A percentile compares a stretch with the other conserved stretches of the same genome.
Evolutionary conservation across 2,888 invertebrate species (phyloP).

Genomic region (Nephrotoma appendiculata): DNA sequence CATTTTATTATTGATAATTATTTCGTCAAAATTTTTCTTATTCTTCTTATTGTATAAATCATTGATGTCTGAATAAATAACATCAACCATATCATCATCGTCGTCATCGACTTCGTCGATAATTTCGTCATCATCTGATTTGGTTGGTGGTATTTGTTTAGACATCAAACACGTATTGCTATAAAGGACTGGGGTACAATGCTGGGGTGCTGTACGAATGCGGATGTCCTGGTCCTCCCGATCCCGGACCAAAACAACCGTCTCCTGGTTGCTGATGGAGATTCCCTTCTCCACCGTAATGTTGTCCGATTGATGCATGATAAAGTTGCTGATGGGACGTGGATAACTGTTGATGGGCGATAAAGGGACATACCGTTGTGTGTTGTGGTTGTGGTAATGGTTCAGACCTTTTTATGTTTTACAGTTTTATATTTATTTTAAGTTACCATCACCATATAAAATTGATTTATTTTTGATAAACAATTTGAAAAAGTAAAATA

Average conservation of each 20-base stretch:
- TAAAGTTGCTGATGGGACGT: slow-evolving; percentile 24
- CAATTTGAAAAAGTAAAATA: slow-evolving; percentile 6
- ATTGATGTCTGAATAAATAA: slow-evolving; percentile 32
- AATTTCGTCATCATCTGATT: background rate
- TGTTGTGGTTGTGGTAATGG: slow-evolving; percentile 29
- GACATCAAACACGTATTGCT: slow-evolving; percentile 36
- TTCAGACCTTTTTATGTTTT: slow-evolving; percentile 26
- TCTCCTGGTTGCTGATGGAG: slow-evolving; percentile 39
- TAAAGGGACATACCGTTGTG: slow-evolving; percentile 30
- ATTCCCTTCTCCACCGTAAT: slow-evolving; percentile 36
- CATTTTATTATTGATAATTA: slow-evolving; percentile 13
- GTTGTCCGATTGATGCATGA: slow-evolving; percentile 26
- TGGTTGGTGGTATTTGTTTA: slow-evolving; percentile 22
- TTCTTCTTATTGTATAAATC: slow-evolving; percentile 28
- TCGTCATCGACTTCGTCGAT: slow-evolving; percentile 9
- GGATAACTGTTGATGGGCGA: slow-evolving; percentile 18
- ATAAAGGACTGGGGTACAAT: slow-evolving; percentile 32
- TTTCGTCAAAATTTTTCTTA: slow-evolving; percentile 11
- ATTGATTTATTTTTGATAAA: background rate
- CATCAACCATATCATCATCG: slow-evolving; percentile 22
- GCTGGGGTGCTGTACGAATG: slow-evolving; percentile 11
- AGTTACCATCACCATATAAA: background rate
- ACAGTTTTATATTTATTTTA: background rate
- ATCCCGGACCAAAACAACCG: slow-evolving; percentile 29
- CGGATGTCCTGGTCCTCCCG: background rate